phyloP scores from a whole-genome alignment of 2,797 vertebrate genomes.

The Phylloscopus collybita region DNA sequence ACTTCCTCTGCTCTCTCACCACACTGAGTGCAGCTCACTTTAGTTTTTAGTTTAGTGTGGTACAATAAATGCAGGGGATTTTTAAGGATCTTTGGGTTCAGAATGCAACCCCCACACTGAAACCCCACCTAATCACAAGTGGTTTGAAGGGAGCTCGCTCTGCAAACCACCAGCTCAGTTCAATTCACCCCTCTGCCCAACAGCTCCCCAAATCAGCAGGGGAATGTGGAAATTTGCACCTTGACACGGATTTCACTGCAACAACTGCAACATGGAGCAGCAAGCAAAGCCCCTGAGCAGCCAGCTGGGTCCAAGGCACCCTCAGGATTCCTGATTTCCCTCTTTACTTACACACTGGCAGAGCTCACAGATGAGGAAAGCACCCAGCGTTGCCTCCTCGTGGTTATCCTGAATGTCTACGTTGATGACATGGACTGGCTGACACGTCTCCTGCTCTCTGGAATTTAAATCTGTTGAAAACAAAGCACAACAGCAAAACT shows the following conservation, averaged over 20 bases:
- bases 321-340: accelerated
- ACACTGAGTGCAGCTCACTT: background rate
- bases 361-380: conserved; percentile 99
- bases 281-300: background rate
- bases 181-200: background rate
- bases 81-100: background rate
- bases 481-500: background rate
- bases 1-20: background rate
- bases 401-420: conserved; percentile 99
- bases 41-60: background rate
- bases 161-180: accelerated
- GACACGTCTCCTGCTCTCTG: conserved; percentile 95
- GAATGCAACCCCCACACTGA: background rate
- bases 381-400: conserved; percentile 96
- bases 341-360: conserved; percentile 95
- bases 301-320: background rate
- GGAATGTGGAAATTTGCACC: accelerated
- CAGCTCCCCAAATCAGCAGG: background rate
- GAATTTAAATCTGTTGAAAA: conserved; percentile 88
- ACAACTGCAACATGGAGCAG: accelerated
- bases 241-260: background rate
- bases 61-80: background rate
- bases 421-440: conserved; percentile 97
- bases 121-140: background rate
- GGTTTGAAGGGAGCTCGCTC: background rate